Evolutionary conservation across 1,140 invertebrate genomes (phyloP), one percentile per base, ranked within the genome.

Genomic region (Macrostomum lignano): DNA sequence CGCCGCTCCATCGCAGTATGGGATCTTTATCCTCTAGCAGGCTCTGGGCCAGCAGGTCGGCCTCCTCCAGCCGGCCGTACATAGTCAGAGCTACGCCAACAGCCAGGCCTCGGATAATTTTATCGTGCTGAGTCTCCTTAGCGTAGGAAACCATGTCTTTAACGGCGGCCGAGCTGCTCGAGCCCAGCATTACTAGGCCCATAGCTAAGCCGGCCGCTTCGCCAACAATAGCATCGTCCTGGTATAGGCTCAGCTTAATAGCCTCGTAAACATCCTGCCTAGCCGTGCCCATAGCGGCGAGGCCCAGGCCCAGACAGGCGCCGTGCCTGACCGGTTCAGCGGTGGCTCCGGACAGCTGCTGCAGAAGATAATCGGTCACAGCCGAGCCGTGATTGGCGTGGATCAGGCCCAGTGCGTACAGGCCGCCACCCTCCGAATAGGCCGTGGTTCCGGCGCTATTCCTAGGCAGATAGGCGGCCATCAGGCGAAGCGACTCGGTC

Each of bases 371-470:
- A 48, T 93, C 81, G 41, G 76, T 84, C 37, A 96, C 93, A 36
- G 72, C 73, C 15, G 72, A 72, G n/a, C 88, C 88, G 57, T 96
- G 91, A 59, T 98, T 96, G 2, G 86, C 84, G 57, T 98, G 88
- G 45, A 98, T 98, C 3, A 98, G 61, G 44, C 91, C 88, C 29
- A 96, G 62, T 21, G 91, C 88, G 61, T 88, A 96, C 0, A 98
- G 62, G 9, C 82, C 86, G 40, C 91, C 91, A 34, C 88, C 84
- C 62, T 98, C 91, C 3, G 82, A 86, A 48, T 93, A 98, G 6
- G 50, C 51, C 13, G 76, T 77, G 7, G 73, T 70, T 34, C 54
- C 52, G 26, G 46, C 42, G 7, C 51, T 56, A 49, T 94, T 86
- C 53, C 86, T 82, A 0, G 91, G 91, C 35, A 98, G 63, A 54